These are phyloP conservation scores for Diorhabda sublineata DNA, from an alignment of 1,140 invertebrate genomes.

Conservation along the genomic window DNA sequence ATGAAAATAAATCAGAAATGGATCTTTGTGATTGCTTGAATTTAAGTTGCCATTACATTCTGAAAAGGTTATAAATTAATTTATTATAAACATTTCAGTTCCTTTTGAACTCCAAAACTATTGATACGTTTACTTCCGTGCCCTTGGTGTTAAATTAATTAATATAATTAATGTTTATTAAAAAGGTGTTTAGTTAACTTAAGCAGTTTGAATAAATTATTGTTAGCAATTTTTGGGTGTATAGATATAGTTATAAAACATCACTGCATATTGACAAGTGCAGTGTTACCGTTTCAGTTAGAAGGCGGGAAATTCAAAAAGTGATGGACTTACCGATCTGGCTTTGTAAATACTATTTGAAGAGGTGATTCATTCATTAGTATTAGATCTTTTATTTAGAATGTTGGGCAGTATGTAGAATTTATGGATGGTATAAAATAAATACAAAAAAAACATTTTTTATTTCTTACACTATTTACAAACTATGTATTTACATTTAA, in stretches of 20 bases:
- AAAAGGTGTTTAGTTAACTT: background rate
- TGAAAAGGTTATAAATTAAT: no score
- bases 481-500: constrained; percentile 34
- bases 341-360: no score
- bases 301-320: no score
- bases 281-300: no score
- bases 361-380: no score
- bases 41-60: no score
- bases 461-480: constrained; percentile 37
- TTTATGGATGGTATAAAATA: constrained; percentile 4
- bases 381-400: background rate
- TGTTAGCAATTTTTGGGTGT: background rate
- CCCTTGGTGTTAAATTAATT: background rate
- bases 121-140: background rate
- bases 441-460: constrained; percentile 28
- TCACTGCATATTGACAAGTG: background rate
- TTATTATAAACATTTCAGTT: background rate
- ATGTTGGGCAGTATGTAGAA: background rate
- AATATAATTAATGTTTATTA: background rate
- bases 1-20: no score
- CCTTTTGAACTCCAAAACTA: background rate
- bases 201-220: background rate
- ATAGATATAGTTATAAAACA: background rate
- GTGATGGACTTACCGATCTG: no score
- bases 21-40: no score